Conservation (phyloP, 2,797 vertebrate genomes). For the Sebastes vulpes region DNA sequence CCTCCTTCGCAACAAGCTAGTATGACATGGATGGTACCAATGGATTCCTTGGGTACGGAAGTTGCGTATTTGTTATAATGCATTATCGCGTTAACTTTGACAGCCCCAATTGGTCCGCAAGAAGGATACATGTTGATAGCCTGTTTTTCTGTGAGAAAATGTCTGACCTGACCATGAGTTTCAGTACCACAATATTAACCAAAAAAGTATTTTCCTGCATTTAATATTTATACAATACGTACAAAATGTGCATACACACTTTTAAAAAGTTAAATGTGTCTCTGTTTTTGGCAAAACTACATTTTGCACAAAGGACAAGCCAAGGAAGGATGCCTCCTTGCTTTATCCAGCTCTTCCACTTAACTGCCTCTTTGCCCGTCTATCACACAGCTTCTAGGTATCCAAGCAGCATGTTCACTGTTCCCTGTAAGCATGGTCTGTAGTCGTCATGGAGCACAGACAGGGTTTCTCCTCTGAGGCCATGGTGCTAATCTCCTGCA, state of each 20-base stretch:
- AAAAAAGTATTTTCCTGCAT: neutral
- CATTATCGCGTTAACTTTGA: too few species aligned
- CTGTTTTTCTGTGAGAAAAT: neutral
- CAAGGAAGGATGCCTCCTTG: neutral
- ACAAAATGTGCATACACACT: neutral
- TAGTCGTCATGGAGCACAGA: conserved; percentile 71
- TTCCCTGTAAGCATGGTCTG: conserved; percentile 47
- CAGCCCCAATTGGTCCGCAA: neutral
- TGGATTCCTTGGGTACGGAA: too few species aligned
- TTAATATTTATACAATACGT: neutral
- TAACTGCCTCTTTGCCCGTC: neutral
- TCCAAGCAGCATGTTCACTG: conserved; percentile 34
- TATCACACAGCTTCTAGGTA: conserved; percentile 29
- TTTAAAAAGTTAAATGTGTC: neutral
- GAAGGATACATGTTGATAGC: neutral
- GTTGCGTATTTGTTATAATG: too few species aligned
- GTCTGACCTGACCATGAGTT: neutral
- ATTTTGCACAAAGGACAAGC: neutral
- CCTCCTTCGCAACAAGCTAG: too few species aligned
- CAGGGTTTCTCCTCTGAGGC: conserved; percentile 85
- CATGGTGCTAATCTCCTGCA: conserved; percentile 85
- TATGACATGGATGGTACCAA: too few species aligned
- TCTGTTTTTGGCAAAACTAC: neutral
- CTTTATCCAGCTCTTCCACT: conserved; percentile 18
- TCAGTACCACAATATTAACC: neutral